Evolutionary conservation across 23 tunicate species (phyloP), one percentile per base, ranked within the genome.

Genomic region (Clavelina lepadiformis): DNA sequence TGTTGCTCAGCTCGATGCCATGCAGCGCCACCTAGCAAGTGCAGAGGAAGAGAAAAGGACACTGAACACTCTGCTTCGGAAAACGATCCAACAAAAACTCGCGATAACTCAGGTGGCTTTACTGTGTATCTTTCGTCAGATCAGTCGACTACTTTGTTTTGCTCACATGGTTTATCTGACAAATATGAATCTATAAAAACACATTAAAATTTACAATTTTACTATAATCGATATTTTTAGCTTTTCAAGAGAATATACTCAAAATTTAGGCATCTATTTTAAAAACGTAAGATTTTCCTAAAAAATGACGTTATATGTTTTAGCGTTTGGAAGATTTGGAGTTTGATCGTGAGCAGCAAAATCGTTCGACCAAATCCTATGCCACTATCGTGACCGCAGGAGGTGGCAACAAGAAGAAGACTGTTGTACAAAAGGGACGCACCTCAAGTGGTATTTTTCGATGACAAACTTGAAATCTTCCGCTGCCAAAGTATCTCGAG

Each of bases 21-120:
- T 91, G 92, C 91, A 82, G 57, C 80, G 85, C 46, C 98, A 91
- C 25, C 67, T 91, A 31, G 81, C 73, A 26, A 85, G 77, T n/a
- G 98, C 98, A 21, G 98, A 91, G 53, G 89, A 78, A 15, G 98
- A 91, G 53, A 91, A 82, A 47, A 67, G 86, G 61, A 91, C 98
- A 6, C 61, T 91, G 28, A 91, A 91, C 73, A 70, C 71, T 3
- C 51, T 91, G 67, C 72, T 91, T 19, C 64, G 92, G 56, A 82
- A 72, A 52, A 86, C 98, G 0, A 91, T 91, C 31, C 56, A 81
- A 23, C 98, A 91, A 65, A 91, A 91, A 72, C 81, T 91, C 6
- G 98, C 92, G 1, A 31, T 91, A 0, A 91, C 98, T 8, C 98
- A 91, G 77, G 97, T 84, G n/a, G n/a, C n/a, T n/a, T n/a, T n/a